These are phyloP conservation scores for Apistogramma diplotaenia DNA, from an alignment of 2,113 vertebrate genomes.

Conservation along the genomic window DNA sequence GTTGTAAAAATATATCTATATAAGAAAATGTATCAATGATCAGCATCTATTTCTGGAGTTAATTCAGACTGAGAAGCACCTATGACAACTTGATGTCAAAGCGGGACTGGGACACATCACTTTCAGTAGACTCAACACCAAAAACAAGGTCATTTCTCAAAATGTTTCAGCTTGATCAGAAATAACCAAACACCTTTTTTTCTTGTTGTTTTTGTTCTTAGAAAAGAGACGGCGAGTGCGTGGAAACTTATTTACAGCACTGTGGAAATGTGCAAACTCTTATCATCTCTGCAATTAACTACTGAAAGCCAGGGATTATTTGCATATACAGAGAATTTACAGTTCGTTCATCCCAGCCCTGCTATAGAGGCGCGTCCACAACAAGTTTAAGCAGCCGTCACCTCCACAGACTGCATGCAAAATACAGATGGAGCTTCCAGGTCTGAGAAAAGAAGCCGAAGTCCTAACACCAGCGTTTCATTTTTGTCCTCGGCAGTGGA, in stretches of 20 bases:
- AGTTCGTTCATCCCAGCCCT: slow-evolving; percentile 13
- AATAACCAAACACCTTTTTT: background rate
- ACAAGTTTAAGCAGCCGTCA: background rate
- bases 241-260: background rate
- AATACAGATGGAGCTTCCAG: background rate
- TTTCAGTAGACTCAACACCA: background rate
- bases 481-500: too few species aligned
- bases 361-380: background rate
- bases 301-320: background rate
- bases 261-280: background rate
- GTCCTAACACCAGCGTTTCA: too few species aligned
- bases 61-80: slow-evolving; percentile 15
- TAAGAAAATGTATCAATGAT: background rate
- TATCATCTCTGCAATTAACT: background rate
- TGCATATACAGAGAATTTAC: background rate
- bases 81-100: background rate
- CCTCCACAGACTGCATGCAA: background rate
- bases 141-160: background rate
- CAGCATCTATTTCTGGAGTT: background rate
- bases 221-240: background rate
- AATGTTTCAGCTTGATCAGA: background rate
- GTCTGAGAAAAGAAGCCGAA: background rate
- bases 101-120: background rate
- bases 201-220: background rate
- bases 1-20: background rate